Percentiles rank a stretch among this genome's conserved stretches.
Evolutionary conservation across 2,888 invertebrate species (phyloP).

Genomic region (Lasioglossum calceatum): DNA sequence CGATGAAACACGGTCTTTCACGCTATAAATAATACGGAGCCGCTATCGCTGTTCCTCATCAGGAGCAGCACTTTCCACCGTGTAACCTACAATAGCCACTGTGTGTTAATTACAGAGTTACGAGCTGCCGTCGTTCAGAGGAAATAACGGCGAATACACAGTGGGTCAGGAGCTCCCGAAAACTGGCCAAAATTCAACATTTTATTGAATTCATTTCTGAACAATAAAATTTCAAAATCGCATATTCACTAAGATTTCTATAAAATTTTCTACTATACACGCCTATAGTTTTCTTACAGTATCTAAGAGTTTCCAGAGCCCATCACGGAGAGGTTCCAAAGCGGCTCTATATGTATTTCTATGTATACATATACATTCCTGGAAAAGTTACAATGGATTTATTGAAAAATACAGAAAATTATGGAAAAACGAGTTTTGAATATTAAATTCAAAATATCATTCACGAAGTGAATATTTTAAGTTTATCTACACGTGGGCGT

Average conservation of each 20-base stretch:
- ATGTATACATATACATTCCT: neutral
- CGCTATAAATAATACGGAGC: slow-evolving; percentile 54
- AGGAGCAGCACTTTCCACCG: slow-evolving; percentile 47
- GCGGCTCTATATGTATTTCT: neutral
- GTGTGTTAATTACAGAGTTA: slow-evolving; percentile 62
- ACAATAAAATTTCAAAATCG: neutral
- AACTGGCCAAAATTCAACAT: neutral
- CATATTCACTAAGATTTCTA: neutral
- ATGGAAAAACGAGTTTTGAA: too few relatives aligned
- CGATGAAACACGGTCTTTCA: slow-evolving; percentile 29
- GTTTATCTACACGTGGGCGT: too few relatives aligned
- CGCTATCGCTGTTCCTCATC: slow-evolving; percentile 58
- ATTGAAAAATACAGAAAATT: too few relatives aligned
- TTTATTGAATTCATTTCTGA: neutral
- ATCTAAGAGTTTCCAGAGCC: neutral
- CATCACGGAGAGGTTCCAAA: neutral
- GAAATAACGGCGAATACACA: neutral
- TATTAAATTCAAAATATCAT: too few relatives aligned
- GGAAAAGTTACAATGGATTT: neutral
- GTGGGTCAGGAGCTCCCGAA: neutral
- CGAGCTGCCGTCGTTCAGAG: slow-evolving; percentile 48
- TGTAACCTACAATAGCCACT: slow-evolving; percentile 46
- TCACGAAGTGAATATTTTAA: too few relatives aligned
- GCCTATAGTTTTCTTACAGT: neutral
- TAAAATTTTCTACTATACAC: neutral